phyloP scores from a whole-genome alignment of 2,113 vertebrate genomes.

The Cranoglanis bouderius region DNA sequence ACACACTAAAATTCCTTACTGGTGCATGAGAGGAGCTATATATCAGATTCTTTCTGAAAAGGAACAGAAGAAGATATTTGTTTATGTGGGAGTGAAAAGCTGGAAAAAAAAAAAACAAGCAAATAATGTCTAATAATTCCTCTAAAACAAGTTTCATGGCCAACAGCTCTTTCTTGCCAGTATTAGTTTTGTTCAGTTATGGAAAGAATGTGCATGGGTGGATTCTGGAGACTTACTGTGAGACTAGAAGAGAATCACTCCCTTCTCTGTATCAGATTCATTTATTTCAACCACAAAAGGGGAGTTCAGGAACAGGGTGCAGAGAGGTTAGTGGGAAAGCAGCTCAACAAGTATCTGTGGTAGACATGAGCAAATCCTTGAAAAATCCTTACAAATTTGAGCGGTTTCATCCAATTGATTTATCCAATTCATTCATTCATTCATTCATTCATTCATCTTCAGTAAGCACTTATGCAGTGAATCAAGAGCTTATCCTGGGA shows the following conservation, averaged over 20 bases:
- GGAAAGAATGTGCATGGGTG: conserved; percentile 25
- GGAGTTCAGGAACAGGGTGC: neutral
- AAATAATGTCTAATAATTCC: neutral
- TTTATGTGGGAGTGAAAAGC: neutral
- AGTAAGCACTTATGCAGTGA: neutral
- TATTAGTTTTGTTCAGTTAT: neutral
- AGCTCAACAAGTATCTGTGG: neutral
- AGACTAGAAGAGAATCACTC: neutral
- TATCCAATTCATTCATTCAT: neutral
- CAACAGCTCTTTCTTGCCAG: neutral
- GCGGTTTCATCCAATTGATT: neutral
- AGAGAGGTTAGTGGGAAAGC: neutral
- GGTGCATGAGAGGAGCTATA: neutral
- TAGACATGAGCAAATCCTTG: neutral
- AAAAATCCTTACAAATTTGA: neutral
- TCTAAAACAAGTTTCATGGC: neutral
- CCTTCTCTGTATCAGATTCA: neutral
- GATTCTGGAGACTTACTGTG: neutral
- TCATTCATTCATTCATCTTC: neutral
- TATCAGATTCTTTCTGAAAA: neutral
- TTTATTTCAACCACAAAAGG: neutral
- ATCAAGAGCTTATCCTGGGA: neutral
- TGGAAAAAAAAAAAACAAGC: neutral
- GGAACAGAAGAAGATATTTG: neutral
- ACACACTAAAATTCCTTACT: neutral